Base-by-base conservation (phyloP, 2,113 vertebrate genomes). In the Cephalopterus ornatus region DNA sequence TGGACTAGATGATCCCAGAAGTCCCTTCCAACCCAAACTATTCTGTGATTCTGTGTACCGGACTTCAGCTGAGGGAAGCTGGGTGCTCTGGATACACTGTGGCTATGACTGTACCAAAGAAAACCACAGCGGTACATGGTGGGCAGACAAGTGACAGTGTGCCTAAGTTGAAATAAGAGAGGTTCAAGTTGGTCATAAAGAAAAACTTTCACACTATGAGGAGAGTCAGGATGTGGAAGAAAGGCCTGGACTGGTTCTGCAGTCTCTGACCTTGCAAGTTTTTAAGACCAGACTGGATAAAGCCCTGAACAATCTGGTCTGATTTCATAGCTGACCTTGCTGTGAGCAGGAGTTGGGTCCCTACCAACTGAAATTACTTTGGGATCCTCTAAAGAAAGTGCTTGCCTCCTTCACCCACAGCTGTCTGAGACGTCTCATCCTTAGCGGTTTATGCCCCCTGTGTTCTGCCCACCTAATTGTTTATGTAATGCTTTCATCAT, bases 51-150 rank as follows among this genome's bases (percentile, higher is more conserved):
- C 27, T 63, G 27, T 63, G 39, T 39, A 62, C 63, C 49, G 26
- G 50, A 22, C 62, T 47, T 66, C 56, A 18, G 61, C 17, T 0
- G 1, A 21, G 58, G 55, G 49, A 24, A 35, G 8, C n/a, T 39
- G 81, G 22, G 42, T 20, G 49, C 59, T 61, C 33, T 0, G 15
- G 55, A 22, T 30, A 17, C 0, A 0, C 71, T 3, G 28, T 30
- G 47, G 37, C 47, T 4, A 0, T 8, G 26, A 3, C 68, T 14
- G 11, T 18, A 2, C 44, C 49, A 14, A 17, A 53, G 32, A 30
- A 33, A 55, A 26, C 33, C 42, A 5, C 47, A 6, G 42, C 2
- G 4, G 8, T 44, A 15, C 39, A 0, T 14, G 75, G 39, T 37
- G 79, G 63, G 11, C 6, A 4, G 23, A 9, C 46, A 4, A 41